Evolutionary conservation across 2,113 vertebrate genomes (phyloP).

Genomic region (Verasper variegatus): DNA sequence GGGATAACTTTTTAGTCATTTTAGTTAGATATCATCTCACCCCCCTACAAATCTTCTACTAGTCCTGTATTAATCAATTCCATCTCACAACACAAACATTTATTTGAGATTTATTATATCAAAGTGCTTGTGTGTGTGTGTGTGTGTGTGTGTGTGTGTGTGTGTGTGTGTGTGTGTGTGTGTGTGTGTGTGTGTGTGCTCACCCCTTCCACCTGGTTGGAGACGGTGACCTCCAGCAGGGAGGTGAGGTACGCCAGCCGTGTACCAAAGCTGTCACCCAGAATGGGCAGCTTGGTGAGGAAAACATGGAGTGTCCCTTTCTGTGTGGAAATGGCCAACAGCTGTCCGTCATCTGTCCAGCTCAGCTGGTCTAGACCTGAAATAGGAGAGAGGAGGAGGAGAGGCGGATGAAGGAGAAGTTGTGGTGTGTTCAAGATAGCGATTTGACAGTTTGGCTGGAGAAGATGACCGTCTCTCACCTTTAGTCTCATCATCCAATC

Average conservation of each 20-base stretch:
- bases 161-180: too few relatives aligned
- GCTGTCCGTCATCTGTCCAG: conserved; percentile 97
- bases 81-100: too few relatives aligned
- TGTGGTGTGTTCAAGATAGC: neutral
- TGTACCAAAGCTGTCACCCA: conserved; percentile 90
- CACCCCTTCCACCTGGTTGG: conserved; percentile 92
- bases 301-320: conserved; percentile 92
- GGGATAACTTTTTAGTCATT: too few relatives aligned
- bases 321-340: conserved; percentile 92
- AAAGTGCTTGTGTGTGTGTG: neutral
- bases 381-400: conserved; percentile 23
- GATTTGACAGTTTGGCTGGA: neutral
- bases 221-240: conserved; percentile 93
- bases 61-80: too few relatives aligned
- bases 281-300: conserved; percentile 93
- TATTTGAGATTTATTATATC: too few relatives aligned
- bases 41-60: too few relatives aligned
- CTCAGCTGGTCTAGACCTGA: conserved; percentile 91
- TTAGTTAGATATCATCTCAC: too few relatives aligned
- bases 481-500: conserved; percentile 96
- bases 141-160: too few relatives aligned
- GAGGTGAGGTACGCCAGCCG: conserved; percentile 94
- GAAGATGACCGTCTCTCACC: conserved; percentile 76
- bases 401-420: neutral
- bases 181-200: conserved; percentile 40